Evolutionary conservation across 2,113 vertebrate genomes (phyloP).

Genomic region (Calidris pugnax): DNA sequence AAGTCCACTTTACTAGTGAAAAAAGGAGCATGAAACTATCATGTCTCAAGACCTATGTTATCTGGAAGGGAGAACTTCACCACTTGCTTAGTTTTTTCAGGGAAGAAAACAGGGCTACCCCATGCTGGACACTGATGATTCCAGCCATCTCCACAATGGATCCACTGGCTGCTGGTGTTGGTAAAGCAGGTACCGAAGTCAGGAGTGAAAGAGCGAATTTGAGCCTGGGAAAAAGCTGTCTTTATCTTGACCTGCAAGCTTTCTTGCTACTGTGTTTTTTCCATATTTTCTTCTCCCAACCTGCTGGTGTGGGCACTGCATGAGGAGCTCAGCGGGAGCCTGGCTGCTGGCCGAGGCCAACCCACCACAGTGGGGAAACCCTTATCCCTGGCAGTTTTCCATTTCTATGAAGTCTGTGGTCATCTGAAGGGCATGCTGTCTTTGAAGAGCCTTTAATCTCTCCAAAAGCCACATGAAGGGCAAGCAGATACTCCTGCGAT

Average conservation of each 20-base stretch:
- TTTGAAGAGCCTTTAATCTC: background rate
- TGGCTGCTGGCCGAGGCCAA: background rate
- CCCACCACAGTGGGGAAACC: background rate
- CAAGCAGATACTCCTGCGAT: background rate
- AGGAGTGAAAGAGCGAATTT: background rate
- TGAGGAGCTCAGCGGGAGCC: background rate
- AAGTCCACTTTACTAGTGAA: background rate
- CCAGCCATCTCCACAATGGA: background rate
- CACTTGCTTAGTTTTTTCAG: background rate
- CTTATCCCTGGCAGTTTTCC: background rate
- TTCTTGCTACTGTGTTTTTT: background rate
- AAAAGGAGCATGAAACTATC: background rate
- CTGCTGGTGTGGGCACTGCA: background rate
- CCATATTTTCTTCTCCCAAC: background rate
- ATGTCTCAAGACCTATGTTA: background rate
- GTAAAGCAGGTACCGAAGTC: background rate
- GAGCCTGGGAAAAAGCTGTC: background rate
- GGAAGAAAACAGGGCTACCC: fast-evolving
- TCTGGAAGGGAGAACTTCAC: background rate
- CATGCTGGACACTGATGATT: background rate
- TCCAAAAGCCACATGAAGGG: background rate
- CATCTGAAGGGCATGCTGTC: background rate
- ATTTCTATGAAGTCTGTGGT: background rate
- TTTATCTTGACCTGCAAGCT: fast-evolving
- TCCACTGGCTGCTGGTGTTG: background rate